Evolutionary conservation across 2,888 invertebrate genomes (phyloP), one percentile per base, ranked within the genome.

Genomic region (Osedax frankpressi): DNA sequence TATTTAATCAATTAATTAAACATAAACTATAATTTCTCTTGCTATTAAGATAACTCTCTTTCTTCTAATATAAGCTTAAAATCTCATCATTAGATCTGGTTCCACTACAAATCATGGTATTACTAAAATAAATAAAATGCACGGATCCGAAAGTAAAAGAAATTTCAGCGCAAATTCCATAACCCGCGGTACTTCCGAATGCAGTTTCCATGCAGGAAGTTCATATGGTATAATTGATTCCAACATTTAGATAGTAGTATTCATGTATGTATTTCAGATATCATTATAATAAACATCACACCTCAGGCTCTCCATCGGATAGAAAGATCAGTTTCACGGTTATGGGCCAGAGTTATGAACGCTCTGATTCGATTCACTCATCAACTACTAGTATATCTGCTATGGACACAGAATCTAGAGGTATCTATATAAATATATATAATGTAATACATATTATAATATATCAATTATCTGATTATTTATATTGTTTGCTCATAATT

Each of bases 251-350:
- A 44, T 44, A 19, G 44, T 44, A 44, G 44, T 11, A 11, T 44
- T 44, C 19, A 44, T 44, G 11, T 44, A 44, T 44, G 44, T 44
- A 44, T 44, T 44, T 44, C 44, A 11, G 6, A 44, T 44, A 11
- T 44, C 6, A n/a, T n/a, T n/a, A n/a, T n/a, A n/a, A n/a, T n/a
- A n/a, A n/a, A n/a, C n/a, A 44, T 44, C 44, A 19, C 44, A 6
- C 44, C 19, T 11, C 19, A 44, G 44, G 14, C 19, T 81, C 82
- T 73, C 82, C 82, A 2, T 82, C 83, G 70, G 83, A 84, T 68
- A 78, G 84, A 63, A 83, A 83, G 78, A 84, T 84, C 75, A 84
- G 84, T 77, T 84, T 84, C 80, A 83, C 83, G 25, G 83, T 83
- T 30, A 70, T 77, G 6, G 78, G 78, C n/a, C 77, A 80, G 72